Evolutionary conservation across 2,888 invertebrate species (phyloP).

Genomic region (Parasteatoda lunata): DNA sequence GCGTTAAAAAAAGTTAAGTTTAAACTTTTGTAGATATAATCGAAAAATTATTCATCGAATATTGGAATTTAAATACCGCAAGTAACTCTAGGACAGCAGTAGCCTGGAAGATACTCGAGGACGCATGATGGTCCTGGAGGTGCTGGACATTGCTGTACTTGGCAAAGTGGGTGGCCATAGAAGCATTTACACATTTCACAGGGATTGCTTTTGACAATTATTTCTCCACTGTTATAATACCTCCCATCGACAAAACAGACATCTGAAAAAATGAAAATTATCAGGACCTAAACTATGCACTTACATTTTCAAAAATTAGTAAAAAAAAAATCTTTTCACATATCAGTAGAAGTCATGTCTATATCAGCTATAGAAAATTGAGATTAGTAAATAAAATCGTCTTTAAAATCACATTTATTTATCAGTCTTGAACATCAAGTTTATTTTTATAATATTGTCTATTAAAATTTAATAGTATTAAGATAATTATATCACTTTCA

Average conservation of each 20-base stretch:
- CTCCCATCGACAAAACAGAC: conserved; percentile 68
- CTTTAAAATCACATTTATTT: no score
- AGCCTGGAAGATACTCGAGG: conserved; percentile 60
- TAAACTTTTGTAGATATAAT: no score
- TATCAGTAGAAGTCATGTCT: no score
- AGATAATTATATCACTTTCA: no score
- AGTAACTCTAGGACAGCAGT: conserved; percentile 68
- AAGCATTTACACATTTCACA: conserved; percentile 79
- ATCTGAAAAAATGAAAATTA: conserved; percentile 34
- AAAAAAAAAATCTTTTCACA: background rate
- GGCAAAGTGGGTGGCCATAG: conserved; percentile 79
- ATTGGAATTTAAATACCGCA: conserved; percentile 45
- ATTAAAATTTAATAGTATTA: no score
- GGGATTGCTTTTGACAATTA: conserved; percentile 76
- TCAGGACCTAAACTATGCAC: no score
- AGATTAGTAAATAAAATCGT: no score
- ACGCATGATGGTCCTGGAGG: conserved; percentile 63
- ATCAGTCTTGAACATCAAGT: no score
- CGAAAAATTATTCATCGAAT: no score
- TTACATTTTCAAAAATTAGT: background rate
- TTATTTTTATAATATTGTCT: no score
- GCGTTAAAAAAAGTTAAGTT: no score
- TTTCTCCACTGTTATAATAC: conserved; percentile 76
- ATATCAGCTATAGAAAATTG: no score
- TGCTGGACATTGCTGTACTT: conserved; percentile 77